Percentiles rank a stretch among this genome's conserved stretches.
Evolutionary conservation across 2,113 vertebrate species (phyloP).

Genomic region (Diphyllodes magnificus): DNA sequence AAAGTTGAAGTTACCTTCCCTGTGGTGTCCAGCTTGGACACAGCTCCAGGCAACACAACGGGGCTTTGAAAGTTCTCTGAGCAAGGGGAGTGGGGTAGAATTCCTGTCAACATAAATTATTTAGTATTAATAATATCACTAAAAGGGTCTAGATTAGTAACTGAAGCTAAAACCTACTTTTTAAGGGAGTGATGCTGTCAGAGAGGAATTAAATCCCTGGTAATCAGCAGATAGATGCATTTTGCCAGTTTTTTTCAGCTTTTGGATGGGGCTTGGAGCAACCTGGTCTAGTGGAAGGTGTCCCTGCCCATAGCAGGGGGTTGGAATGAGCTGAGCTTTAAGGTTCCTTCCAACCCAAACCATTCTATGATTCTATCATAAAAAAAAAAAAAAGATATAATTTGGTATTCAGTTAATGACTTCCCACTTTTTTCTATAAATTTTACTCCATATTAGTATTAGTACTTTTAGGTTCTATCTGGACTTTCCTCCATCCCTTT

Average conservation of each 20-base stretch:
- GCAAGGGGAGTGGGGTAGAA: neutral
- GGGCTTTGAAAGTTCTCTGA: neutral
- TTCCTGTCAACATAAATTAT: neutral
- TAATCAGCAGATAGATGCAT: neutral
- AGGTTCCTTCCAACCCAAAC: neutral
- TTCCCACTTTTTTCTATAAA: neutral
- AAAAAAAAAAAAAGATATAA: neutral
- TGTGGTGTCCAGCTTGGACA: neutral
- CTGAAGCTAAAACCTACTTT: neutral
- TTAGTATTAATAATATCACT: neutral
- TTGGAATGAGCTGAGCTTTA: neutral
- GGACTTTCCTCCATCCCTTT: neutral
- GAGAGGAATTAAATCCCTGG: neutral
- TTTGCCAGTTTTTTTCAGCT: neutral
- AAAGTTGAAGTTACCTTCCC: neutral
- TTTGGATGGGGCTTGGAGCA: neutral
- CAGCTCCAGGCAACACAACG: accelerated
- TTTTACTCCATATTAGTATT: neutral
- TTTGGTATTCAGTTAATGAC: neutral
- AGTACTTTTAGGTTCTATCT: neutral
- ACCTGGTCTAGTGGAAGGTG: neutral
- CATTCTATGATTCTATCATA: neutral
- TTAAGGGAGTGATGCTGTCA: neutral
- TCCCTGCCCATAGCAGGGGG: neutral
- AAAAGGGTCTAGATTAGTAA: neutral